A percentile compares a stretch with the other conserved stretches of the same genome.
These are phyloP conservation scores for Pangasius macronema DNA, from an alignment of 2,797 vertebrate species.

Conservation along the genomic window DNA sequence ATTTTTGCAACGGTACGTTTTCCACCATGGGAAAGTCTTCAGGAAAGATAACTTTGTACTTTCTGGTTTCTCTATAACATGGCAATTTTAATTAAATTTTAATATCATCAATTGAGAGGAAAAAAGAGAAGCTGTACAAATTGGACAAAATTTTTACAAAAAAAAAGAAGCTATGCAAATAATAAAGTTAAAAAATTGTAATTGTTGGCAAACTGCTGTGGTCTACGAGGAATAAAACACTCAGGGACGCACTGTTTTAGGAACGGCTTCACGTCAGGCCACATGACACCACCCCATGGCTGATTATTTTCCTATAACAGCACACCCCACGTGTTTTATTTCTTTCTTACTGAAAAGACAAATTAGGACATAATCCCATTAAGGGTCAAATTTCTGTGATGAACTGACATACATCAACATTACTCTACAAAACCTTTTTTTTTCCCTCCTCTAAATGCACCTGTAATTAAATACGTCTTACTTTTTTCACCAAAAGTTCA, in stretches of 20 bases:
- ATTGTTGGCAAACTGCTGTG: background rate
- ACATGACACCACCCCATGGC: background rate
- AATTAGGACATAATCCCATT: background rate
- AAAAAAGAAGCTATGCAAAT: background rate
- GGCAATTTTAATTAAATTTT: background rate
- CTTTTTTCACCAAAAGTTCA: constrained; percentile 16
- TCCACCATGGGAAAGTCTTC: background rate
- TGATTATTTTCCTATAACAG: background rate
- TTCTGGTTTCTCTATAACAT: background rate
- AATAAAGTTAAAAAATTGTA: background rate
- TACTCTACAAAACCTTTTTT: background rate
- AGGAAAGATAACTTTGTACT: background rate
- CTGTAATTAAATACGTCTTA: constrained; percentile 8
- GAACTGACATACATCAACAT: background rate
- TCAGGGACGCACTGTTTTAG: background rate
- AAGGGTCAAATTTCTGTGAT: background rate
- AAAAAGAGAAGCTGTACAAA: background rate
- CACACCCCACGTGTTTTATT: background rate
- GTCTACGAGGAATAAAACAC: background rate
- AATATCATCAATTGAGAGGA: background rate
- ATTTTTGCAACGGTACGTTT: background rate
- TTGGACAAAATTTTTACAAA: background rate
- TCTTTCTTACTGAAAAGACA: background rate
- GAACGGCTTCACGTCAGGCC: background rate
- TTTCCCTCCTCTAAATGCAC: background rate